These are phyloP conservation scores for Magallana ariakensis DNA, from an alignment of 1,140 invertebrate genomes.

Conservation along the genomic window DNA sequence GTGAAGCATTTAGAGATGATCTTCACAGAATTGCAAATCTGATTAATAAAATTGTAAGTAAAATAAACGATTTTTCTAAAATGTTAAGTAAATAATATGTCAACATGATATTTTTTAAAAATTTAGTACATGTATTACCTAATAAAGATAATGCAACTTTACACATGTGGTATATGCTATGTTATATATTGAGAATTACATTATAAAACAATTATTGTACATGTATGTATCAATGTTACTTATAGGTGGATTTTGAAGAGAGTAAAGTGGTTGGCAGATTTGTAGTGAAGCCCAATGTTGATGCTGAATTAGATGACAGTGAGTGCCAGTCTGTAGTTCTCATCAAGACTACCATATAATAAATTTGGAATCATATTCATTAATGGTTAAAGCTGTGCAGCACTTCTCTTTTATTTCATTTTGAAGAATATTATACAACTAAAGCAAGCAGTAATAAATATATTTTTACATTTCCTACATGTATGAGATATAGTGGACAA, in stretches of 20 bases:
- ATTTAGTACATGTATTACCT: not conserved
- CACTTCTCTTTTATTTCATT: too few species aligned
- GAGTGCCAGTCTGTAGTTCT: constrained; percentile 48
- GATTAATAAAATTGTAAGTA: constrained; percentile 78
- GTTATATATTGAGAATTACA: too few species aligned
- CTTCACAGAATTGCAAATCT: constrained; percentile 80
- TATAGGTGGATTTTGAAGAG: constrained; percentile 85
- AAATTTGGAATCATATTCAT: too few species aligned
- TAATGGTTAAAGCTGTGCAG: too few species aligned
- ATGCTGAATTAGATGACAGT: constrained; percentile 86
- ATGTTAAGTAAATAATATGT: not conserved
- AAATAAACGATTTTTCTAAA: not conserved
- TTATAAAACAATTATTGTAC: too few species aligned
- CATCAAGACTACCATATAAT: too few species aligned
- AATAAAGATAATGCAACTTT: too few species aligned
- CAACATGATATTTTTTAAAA: not conserved
- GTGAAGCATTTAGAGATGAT: constrained; percentile 80
- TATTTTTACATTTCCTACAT: too few species aligned
- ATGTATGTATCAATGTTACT: not conserved
- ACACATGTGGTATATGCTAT: too few species aligned
- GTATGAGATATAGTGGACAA: too few species aligned
- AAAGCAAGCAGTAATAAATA: too few species aligned
- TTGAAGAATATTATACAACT: too few species aligned
- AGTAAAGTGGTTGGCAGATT: constrained; percentile 84
- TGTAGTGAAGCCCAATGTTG: constrained; percentile 85